A percentile compares a stretch with the other conserved stretches of the same genome.
Evolutionary conservation across 2,113 vertebrate genomes (phyloP).

Genomic region (Ceyx cyanopectus): DNA sequence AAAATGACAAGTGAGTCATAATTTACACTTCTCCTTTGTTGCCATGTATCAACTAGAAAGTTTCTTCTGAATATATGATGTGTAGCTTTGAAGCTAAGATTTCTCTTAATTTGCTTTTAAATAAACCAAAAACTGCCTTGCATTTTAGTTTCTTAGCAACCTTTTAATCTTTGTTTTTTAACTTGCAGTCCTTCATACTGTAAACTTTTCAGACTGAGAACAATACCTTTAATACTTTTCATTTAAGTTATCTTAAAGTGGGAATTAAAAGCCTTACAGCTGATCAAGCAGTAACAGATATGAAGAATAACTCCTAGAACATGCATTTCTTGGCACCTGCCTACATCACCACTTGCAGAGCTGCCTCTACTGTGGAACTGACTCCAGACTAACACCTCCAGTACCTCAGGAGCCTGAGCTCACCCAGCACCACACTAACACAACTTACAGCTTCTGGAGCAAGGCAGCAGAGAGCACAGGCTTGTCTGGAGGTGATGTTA

Average conservation of each 20-base stretch:
- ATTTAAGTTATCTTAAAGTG: not conserved
- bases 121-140: not conserved
- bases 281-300: not conserved
- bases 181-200: not conserved
- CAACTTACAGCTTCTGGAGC: not conserved
- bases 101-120: not conserved
- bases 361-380: not conserved
- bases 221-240: not conserved
- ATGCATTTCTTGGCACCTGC: not conserved
- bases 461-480: not conserved
- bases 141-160: not conserved
- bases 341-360: accelerated
- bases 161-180: not conserved
- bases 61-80: not conserved
- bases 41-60: not conserved
- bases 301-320: not conserved
- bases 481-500: not conserved
- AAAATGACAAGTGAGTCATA: not conserved
- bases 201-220: not conserved
- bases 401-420: not conserved
- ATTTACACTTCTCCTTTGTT: not conserved
- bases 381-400: not conserved
- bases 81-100: not conserved
- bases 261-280: not conserved
- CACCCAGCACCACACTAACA: not conserved